Evolutionary conservation across 2,113 vertebrate species (phyloP), one percentile per base, ranked within the genome.

Genomic region (Anoura caudifer): DNA sequence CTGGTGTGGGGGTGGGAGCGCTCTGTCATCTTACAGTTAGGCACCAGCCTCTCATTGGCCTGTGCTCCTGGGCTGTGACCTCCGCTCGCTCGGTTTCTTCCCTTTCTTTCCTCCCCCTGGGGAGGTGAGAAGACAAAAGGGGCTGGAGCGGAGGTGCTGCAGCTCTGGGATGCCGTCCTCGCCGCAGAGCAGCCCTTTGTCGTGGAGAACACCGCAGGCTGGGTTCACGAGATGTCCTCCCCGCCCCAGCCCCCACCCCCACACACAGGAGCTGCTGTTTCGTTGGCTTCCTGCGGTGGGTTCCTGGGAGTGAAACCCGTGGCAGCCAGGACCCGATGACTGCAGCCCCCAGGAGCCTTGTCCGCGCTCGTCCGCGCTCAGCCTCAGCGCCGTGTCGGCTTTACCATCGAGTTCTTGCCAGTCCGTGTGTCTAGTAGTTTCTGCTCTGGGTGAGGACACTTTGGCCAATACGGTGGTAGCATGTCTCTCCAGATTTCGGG

Each of bases 291-390:
- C 76, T 12, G 8, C 10, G 22, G 15, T 81, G 26, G 13, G 9
- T 79, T 73, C 70, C 28, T 61, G 9, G 75, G 69, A 50, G 14
- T 52, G 9, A 20, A 14, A 7, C n/a, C 50, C 31, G 3, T 11
- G 73, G 15, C 67, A 16, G n/a, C 4, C 0, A 19, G 16, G 45
- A 61, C 3, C 31, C 36, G 3, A 3, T 14, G 59, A 11, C 65
- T 24, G 45, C 22, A 38, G 87, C 2, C 33, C 38, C 38, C 9
- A 0, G 7, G 28, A n/a, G 10, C 31, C 73, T 50, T 16, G 5
- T 20, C 13, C 41, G 2, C 0, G 0, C 41, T 45, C 31, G 31
- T 50, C 54, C 20, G 4, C 5, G 1, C 22, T 43, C 33, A 5
- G 52, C 79, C 41, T 82, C 63, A 31, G 47, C 26, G 4, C 12